Evolutionary conservation across 2,888 invertebrate species (phyloP), one percentile per base, ranked within the genome.

Genomic region (Trilocha varians): DNA sequence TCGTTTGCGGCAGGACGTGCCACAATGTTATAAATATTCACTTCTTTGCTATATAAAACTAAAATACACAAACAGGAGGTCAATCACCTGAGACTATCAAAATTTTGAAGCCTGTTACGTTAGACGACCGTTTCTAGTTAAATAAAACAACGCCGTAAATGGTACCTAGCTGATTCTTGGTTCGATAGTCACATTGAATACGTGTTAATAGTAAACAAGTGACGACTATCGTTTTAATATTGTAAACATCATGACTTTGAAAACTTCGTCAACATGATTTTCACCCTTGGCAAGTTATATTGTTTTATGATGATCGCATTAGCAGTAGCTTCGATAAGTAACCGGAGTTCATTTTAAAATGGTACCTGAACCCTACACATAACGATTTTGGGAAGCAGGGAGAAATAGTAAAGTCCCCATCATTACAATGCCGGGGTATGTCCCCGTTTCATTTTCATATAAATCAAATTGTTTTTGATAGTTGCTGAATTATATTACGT

Each of bases 291-390:
- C 25, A 25, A 25, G 11, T 11, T 25, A 11, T n/a, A 25, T 25
- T 9, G 6, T 25, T 25, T 25, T 25, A 25, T 11, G 25, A 25
- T 25, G 25, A 25, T 3, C 25, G 6, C 2, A 3, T 25, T 25
- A 25, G 11, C 25, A 9, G 11, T 25, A 25, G 25, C 11, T 25
- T 25, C 8, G 11, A 1, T 25, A 25, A 2, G 4, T 25, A 25
- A 3, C 4, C 25, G 2, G 25, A 25, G 57, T 48, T 47, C 59
- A 49, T 43, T 48, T 15, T 49, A 50, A 49, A 46, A 43, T 57
- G 57, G 59, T 49, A 50, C 58, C 54, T 54, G 53, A 52, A 53
- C 50, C 62, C 61, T 48, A 55, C 44, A 49, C 53, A 50, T 57
- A 59, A 56, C 51, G 46, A 46, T 33, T 50, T 40, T 50, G 55